Conservation (phyloP, 2,888 invertebrate species). For the Trissolcus brochymenae region DNA sequence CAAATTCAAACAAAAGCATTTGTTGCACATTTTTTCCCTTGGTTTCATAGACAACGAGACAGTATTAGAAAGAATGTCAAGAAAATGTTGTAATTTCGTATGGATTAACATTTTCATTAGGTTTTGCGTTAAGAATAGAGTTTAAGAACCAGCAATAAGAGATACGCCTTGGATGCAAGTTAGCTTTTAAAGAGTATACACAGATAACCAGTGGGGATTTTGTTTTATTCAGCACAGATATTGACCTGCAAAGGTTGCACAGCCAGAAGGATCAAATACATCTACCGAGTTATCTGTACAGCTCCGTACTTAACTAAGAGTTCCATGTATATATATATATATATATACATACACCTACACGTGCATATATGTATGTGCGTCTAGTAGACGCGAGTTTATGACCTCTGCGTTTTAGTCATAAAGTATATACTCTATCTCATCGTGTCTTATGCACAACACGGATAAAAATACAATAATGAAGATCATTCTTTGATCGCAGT, state of each 20-base stretch:
- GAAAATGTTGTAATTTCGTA: too few species aligned
- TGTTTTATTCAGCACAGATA: conserved; percentile 39
- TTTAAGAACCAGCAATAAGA: neutral
- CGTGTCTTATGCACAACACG: conserved; percentile 30
- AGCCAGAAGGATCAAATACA: conserved; percentile 33
- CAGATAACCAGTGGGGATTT: conserved; percentile 6
- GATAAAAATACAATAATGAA: conserved; percentile 34
- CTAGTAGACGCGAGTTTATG: conserved; percentile 43
- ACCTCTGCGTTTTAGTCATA: conserved; percentile 43
- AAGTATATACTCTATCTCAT: conserved; percentile 23
- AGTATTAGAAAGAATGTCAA: neutral
- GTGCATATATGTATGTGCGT: conserved; percentile 12
- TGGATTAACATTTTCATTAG: too few species aligned
- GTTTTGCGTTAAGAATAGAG: too few species aligned
- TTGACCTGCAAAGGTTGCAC: conserved; percentile 48
- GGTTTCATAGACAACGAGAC: conserved; percentile 4
- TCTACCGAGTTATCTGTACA: conserved; percentile 33
- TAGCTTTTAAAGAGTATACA: too few species aligned
- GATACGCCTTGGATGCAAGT: neutral
- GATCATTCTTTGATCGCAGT: neutral
- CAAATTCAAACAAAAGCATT: too few species aligned
- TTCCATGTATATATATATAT: too few species aligned
- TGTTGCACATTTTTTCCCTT: too few species aligned
- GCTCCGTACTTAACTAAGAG: conserved; percentile 33
- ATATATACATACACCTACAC: too few species aligned